Conservation (phyloP, 1,140 invertebrate genomes). For the Drosophila lowei region DNA sequence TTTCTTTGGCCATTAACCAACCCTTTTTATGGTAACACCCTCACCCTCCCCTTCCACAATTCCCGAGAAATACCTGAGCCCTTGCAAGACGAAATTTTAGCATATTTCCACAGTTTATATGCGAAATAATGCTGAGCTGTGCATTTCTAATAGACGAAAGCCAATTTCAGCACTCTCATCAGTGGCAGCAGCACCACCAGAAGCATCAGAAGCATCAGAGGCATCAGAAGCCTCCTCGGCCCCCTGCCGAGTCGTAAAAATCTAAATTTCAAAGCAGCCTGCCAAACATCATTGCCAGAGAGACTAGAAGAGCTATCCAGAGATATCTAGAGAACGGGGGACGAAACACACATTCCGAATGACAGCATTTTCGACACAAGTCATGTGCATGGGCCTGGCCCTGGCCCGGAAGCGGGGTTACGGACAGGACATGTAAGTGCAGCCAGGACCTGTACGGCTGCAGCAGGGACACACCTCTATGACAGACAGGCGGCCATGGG, state of each 20-base stretch:
- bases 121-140: conserved; percentile 75
- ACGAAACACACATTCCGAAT: conserved; percentile 51
- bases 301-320: not conserved
- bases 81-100: conserved; percentile 46
- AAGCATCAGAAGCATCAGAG: conserved; percentile 23
- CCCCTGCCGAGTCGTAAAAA: conserved; percentile 60
- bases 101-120: conserved; percentile 75
- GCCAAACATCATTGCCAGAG: conserved; percentile 40
- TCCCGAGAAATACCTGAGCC: conserved; percentile 43
- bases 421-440: conserved; percentile 64
- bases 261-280: conserved; percentile 79
- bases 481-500: conserved; percentile 35
- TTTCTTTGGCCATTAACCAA: conserved; percentile 77
- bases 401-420: not conserved
- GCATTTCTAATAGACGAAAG: conserved; percentile 76
- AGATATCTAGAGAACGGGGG: conserved; percentile 22
- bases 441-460: conserved; percentile 44
- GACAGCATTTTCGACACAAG: conserved; percentile 79
- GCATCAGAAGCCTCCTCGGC: not conserved
- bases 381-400: conserved; percentile 45
- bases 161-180: conserved; percentile 67
- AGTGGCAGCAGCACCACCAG: conserved; percentile 12
- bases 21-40: conserved; percentile 55
- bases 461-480: conserved; percentile 33
- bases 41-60: not conserved